Base-by-base conservation (phyloP, 2,888 invertebrate genomes). In the Drosophila anomalata region DNA sequence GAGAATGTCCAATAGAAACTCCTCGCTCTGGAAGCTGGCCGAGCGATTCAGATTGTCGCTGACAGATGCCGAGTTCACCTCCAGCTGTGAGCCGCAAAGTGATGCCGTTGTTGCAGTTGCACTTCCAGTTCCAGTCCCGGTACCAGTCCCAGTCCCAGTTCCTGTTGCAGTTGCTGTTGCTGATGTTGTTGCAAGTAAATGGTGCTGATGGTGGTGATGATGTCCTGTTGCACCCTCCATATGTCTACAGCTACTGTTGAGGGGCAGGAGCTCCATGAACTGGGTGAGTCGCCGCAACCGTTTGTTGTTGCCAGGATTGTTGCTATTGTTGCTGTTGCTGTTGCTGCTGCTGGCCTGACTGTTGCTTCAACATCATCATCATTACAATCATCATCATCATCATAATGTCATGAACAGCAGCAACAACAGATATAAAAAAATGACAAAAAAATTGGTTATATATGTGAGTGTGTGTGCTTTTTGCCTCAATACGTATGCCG, bases 21-120 rank as follows among this genome's bases (percentile, higher is more conserved):
- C 87, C 77, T 89, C 89, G 71, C 89, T 89, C 14, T 86, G 83
- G 51, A 81, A 89, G 60, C 89, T 90, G 14, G 72, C 66, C 20
- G 83, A 80, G 29, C 78, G 78, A 57, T 76, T 70, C 14, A 85
- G 78, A 47, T 24, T 73, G 11, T 65, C 67, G 0, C 55, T 29
- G 44, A 46, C 60, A 39, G 33, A 53, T 29, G 41, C 61, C 22
- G 61, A 31, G 11, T 39, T 56, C 24, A 31, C 36, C 6, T 42
- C 17, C 22, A 9, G 31, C 20, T 42, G 26, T 5, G 58, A 56
- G 33, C 41, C 50, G 22, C 39, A 50, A 48, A 57, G 52, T 54
- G 70, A 59, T 39, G 72, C 33, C n/a, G 86, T 47, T 33, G 56
- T 11, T 8, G 58, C 20, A 6, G 50, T 31, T 11, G 31, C 31